These are phyloP conservation scores for Teleopsis dalmanni DNA, from an alignment of 1,140 invertebrate genomes.

Conservation along the genomic window DNA sequence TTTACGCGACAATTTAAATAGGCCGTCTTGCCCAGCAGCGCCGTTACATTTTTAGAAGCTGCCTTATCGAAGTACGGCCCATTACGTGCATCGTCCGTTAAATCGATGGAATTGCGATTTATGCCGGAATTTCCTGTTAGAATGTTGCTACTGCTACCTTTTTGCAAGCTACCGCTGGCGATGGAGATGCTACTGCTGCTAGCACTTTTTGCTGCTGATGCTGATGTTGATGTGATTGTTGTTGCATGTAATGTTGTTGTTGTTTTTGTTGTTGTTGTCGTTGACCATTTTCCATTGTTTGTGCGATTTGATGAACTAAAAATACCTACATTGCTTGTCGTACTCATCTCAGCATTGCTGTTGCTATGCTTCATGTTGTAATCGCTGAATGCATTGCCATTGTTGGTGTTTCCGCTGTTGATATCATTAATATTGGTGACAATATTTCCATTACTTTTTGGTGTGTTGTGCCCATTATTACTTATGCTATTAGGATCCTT, in stretches of 20 bases:
- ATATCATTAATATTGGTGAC: conserved; percentile 9
- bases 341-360: conserved; percentile 6
- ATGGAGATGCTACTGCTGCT: conserved; percentile 18
- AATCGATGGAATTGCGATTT: conserved; percentile 38
- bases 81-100: conserved; percentile 33
- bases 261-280: not conserved
- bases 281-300: not conserved
- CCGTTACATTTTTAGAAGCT: conserved; percentile 56
- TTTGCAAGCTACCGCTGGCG: conserved; percentile 30
- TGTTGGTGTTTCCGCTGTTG: conserved; percentile 20
- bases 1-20: conserved; percentile 77
- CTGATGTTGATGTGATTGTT: conserved; percentile 3
- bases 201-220: conserved; percentile 22
- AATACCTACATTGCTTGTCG: no score
- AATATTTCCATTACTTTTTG: conserved; percentile 15
- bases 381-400: conserved; percentile 19
- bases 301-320: no score
- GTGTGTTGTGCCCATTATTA: conserved; percentile 29
- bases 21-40: conserved; percentile 73
- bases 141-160: conserved; percentile 15
- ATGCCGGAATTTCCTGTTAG: conserved; percentile 19
- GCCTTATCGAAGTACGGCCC: conserved; percentile 43
- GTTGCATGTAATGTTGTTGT: not conserved
- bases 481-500: conserved; percentile 32
- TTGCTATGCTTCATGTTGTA: conserved; percentile 14